Conservation (phyloP, 2,888 invertebrate species). For the Dryobotodes eremita region DNA sequence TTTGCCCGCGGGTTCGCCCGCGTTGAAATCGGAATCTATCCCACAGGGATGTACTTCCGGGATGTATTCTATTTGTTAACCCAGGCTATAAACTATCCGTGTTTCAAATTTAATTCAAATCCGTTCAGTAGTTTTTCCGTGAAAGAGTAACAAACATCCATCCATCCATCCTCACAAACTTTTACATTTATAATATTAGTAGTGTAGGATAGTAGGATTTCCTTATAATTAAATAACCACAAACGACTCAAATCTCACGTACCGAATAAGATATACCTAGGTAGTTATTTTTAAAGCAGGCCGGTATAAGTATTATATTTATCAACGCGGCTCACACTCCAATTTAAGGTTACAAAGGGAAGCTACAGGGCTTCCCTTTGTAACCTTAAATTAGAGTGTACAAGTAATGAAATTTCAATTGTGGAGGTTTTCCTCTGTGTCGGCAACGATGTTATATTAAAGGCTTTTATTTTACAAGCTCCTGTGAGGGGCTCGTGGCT, state of each 20-base stretch:
- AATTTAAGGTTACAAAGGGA: constrained; percentile 68
- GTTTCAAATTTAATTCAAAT: too few species aligned
- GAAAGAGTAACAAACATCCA: too few species aligned
- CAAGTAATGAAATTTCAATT: constrained; percentile 74
- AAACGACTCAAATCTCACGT: neutral
- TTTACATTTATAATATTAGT: too few species aligned
- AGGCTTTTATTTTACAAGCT: constrained; percentile 51
- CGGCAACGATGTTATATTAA: constrained; percentile 60
- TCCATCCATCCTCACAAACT: too few species aligned
- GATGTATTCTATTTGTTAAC: too few species aligned
- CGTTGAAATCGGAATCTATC: too few species aligned
- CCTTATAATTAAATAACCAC: neutral
- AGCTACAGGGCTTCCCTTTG: constrained; percentile 25
- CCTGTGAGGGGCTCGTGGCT: neutral
- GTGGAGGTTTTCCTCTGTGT: constrained; percentile 66
- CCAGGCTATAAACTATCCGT: too few species aligned
- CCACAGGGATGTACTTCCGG: too few species aligned
- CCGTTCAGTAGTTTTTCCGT: too few species aligned
- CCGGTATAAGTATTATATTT: constrained; percentile 5
- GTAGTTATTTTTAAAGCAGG: neutral
- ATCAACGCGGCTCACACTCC: constrained; percentile 38
- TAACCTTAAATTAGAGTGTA: constrained; percentile 39
- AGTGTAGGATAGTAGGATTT: neutral
- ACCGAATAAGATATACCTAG: neutral
- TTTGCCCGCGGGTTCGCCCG: too few species aligned